Evolutionary conservation across 2,113 vertebrate species (phyloP).

Genomic region (Scomber scombrus): DNA sequence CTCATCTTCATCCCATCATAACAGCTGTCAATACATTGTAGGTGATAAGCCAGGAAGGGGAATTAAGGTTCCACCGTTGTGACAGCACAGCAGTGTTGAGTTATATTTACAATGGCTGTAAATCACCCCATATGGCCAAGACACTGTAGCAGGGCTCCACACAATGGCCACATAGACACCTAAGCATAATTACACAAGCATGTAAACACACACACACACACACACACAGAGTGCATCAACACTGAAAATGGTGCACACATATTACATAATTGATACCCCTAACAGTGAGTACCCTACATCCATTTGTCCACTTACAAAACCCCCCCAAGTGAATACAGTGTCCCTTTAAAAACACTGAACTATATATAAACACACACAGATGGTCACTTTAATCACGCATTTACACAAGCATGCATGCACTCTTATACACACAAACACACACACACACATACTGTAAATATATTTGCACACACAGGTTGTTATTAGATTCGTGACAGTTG

Average conservation of each 20-base stretch:
- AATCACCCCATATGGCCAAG: constrained; percentile 66
- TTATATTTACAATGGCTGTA: constrained; percentile 61
- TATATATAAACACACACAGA: constrained; percentile 59
- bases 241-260: constrained; percentile 68
- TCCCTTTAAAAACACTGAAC: constrained; percentile 46
- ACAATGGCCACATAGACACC: constrained; percentile 73
- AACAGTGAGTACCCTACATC: constrained; percentile 59
- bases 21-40: constrained; percentile 33
- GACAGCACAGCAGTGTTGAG: constrained; percentile 28
- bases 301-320: constrained; percentile 68
- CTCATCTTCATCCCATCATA: constrained; percentile 40
- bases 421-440: constrained; percentile 11
- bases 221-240: constrained; percentile 33
- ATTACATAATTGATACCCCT: constrained; percentile 80
- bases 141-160: constrained; percentile 47
- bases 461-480: constrained; percentile 48
- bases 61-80: constrained; percentile 14
- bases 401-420: constrained; percentile 32
- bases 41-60: constrained; percentile 7
- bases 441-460: constrained; percentile 3
- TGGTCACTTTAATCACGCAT: constrained; percentile 47
- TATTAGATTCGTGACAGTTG: constrained; percentile 51
- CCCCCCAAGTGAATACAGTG: constrained; percentile 33
- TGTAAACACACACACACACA: constrained; percentile 40
- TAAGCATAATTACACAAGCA: constrained; percentile 57